Conservation (phyloP, 2,797 vertebrate species). For the Luscinia luscinia region DNA sequence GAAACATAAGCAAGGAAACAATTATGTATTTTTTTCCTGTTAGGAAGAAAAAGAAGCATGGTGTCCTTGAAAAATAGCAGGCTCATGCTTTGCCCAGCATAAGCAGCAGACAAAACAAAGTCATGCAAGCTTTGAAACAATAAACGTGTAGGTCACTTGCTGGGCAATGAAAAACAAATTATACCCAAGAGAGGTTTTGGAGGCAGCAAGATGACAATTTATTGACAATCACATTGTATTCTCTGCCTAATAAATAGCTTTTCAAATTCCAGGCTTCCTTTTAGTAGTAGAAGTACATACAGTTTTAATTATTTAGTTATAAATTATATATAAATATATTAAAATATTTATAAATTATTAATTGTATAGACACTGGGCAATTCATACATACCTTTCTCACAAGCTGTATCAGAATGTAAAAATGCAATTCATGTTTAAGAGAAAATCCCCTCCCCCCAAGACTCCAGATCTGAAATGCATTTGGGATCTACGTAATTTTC, state of each 20-base stretch:
- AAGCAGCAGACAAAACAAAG: constrained; percentile 3
- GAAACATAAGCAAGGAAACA: not conserved
- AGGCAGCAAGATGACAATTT: constrained; percentile 9
- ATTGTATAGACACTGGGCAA: not conserved
- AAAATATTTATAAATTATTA: not conserved
- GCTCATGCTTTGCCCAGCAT: not conserved
- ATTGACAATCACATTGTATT: not conserved
- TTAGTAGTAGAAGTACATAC: not conserved
- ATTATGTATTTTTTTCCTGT: not conserved
- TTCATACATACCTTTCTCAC: not conserved
- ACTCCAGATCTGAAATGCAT: not conserved
- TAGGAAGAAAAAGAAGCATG: not conserved
- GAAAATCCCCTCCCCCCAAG: not conserved
- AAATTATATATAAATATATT: not conserved
- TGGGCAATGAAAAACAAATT: not conserved
- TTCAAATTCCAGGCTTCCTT: not conserved
- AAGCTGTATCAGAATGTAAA: not conserved
- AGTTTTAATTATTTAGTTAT: not conserved
- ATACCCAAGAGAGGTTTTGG: constrained; percentile 1
- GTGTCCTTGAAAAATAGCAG: not conserved
- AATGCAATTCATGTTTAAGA: not conserved
- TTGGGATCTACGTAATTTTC: not conserved
- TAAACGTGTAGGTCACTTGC: not conserved
- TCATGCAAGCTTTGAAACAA: not conserved
- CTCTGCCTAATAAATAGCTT: constrained; percentile 13